Evolutionary conservation across 2,797 vertebrate genomes (phyloP).

Genomic region (Peromyscus eremicus): DNA sequence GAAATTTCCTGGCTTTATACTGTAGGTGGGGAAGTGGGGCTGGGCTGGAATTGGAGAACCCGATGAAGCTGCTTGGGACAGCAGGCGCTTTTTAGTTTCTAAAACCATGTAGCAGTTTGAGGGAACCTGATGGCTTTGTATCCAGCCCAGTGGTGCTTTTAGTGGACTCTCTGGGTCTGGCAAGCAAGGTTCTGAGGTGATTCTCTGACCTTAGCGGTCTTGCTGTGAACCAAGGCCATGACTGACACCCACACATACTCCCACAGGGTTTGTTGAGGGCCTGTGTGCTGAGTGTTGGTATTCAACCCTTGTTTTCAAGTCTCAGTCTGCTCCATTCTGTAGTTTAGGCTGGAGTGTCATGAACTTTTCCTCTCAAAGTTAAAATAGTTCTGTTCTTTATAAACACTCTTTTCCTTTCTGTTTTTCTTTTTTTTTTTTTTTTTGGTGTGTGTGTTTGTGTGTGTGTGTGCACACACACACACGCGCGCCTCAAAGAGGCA

Average conservation of each 20-base stretch:
- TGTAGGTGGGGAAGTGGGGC: background rate
- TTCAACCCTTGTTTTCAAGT: background rate
- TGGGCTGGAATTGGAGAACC: background rate
- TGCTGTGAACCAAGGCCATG: background rate
- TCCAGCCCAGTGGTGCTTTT: background rate
- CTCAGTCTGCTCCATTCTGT: background rate
- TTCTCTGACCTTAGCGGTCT: background rate
- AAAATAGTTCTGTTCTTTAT: background rate
- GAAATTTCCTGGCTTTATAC: background rate
- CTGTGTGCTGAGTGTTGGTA: background rate
- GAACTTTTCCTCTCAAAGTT: background rate
- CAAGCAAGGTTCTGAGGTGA: slow-evolving; percentile 23
- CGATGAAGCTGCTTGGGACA: background rate
- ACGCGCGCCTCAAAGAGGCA: background rate
- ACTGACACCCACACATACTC: background rate
- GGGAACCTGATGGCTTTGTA: background rate
- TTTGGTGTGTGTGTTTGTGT: too few species aligned
- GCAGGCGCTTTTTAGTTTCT: slow-evolving; percentile 24
- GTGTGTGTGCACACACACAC: background rate
- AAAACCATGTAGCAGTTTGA: background rate
- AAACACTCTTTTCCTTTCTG: background rate
- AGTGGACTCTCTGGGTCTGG: background rate
- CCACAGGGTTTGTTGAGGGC: background rate
- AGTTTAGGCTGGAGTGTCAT: background rate
- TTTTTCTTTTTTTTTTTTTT: too few species aligned